A percentile compares a stretch with the other conserved stretches of the same genome.
phyloP scores from a whole-genome alignment of 2,113 vertebrate genomes.

The Sapayoa aenigma region DNA sequence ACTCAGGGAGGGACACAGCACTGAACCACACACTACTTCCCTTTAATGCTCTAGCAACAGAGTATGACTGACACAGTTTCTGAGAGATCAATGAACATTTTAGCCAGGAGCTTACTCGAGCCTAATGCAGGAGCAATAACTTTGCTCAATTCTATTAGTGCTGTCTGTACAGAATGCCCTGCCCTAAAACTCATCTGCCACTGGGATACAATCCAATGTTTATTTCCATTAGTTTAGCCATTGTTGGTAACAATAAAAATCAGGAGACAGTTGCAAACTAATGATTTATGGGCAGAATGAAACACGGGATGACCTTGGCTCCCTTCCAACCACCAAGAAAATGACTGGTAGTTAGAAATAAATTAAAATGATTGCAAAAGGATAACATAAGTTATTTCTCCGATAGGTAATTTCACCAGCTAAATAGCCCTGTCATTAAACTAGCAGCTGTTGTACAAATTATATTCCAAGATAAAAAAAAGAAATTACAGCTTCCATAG shows the following conservation, averaged over 20 bases:
- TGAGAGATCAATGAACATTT: slow-evolving; percentile 60
- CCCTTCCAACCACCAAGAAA: slow-evolving; percentile 60
- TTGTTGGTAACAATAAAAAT: slow-evolving; percentile 74
- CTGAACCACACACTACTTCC: not conserved
- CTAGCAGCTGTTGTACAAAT: slow-evolving; percentile 68
- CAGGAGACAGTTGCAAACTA: slow-evolving; percentile 60
- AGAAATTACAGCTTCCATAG: slow-evolving; percentile 8
- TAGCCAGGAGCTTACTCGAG: slow-evolving; percentile 24
- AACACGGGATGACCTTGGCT: slow-evolving; percentile 57
- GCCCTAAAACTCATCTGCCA: slow-evolving; percentile 61
- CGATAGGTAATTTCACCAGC: slow-evolving; percentile 69
- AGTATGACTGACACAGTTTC: not conserved
- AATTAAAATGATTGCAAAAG: slow-evolving; percentile 70
- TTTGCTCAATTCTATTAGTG: slow-evolving; percentile 50
- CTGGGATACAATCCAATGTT: slow-evolving; percentile 67
- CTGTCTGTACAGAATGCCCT: slow-evolving; percentile 49
- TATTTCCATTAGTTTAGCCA: slow-evolving; percentile 70
- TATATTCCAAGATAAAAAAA: slow-evolving; percentile 39
- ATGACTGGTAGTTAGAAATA: slow-evolving; percentile 64
- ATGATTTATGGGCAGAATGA: slow-evolving; percentile 67
- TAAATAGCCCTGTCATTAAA: slow-evolving; percentile 69
- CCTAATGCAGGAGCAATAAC: slow-evolving; percentile 55
- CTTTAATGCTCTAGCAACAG: slow-evolving; percentile 19
- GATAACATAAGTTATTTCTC: slow-evolving; percentile 67
- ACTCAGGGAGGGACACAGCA: not conserved